phyloP scores from a whole-genome alignment of 2,797 vertebrate species.

The Aplochiton taeniatus region DNA sequence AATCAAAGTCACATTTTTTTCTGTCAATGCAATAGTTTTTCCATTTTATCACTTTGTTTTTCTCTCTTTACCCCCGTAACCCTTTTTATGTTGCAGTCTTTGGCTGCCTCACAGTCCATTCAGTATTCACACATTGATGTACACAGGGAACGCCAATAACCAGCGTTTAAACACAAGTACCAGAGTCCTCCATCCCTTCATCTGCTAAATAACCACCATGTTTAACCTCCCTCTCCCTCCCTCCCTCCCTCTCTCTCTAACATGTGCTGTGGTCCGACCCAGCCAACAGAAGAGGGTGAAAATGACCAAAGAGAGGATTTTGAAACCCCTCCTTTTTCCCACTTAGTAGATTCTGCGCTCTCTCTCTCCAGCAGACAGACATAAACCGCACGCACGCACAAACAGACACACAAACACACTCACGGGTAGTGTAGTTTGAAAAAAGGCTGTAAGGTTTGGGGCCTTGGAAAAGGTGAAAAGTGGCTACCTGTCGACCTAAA shows the following conservation, averaged over 20 bases:
- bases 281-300: too few species aligned
- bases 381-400: too few species aligned
- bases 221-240: constrained; percentile 59
- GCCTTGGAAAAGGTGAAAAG: too few species aligned
- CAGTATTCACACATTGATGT: constrained; percentile 81
- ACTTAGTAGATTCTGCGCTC: too few species aligned
- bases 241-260: constrained; percentile 39
- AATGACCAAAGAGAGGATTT: too few species aligned
- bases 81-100: constrained; percentile 64
- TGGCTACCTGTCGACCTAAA: too few species aligned
- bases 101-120: constrained; percentile 80
- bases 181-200: constrained; percentile 64
- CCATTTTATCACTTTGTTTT: constrained; percentile 57
- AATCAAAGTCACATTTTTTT: constrained; percentile 83
- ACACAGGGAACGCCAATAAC: constrained; percentile 78
- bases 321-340: too few species aligned
- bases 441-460: too few species aligned
- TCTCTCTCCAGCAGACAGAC: too few species aligned
- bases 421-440: too few species aligned
- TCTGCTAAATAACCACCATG: constrained; percentile 67
- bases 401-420: too few species aligned
- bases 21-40: constrained; percentile 59
- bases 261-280: too few species aligned
- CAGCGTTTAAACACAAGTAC: constrained; percentile 78
- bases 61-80: constrained; percentile 37